These are phyloP conservation scores for Phyllotreta striolata DNA, from an alignment of 2,888 invertebrate genomes.

Conservation along the genomic window DNA sequence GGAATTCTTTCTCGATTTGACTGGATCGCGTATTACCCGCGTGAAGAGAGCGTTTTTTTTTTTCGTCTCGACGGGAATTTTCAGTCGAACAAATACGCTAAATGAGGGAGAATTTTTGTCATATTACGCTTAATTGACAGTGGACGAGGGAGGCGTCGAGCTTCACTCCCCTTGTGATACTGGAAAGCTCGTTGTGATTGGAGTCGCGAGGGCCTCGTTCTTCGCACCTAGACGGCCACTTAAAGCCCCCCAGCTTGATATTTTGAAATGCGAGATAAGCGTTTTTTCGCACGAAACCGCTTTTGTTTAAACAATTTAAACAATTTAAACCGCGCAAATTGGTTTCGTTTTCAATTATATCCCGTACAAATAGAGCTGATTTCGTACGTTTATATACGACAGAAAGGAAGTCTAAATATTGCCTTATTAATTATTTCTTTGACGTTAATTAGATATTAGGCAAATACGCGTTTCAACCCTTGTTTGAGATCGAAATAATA, in stretches of 20 bases:
- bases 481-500: constrained; percentile 21
- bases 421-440: constrained; percentile 25
- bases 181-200: too few species aligned
- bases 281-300: constrained; percentile 33
- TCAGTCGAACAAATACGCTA: constrained; percentile 38
- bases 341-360: constrained; percentile 11
- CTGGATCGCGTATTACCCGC: too few species aligned
- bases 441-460: constrained; percentile 17
- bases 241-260: constrained; percentile 43
- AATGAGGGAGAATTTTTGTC: constrained; percentile 40
- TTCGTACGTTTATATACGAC: neutral
- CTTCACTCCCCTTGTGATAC: too few species aligned
- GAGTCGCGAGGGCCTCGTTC: constrained; percentile 47
- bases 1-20: too few species aligned
- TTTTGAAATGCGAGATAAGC: too few species aligned
- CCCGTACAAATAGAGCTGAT: constrained; percentile 4
- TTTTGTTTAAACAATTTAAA: constrained; percentile 1
- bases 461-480: constrained; percentile 14
- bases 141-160: constrained; percentile 41
- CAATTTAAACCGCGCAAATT: too few species aligned
- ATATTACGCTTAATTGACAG: constrained; percentile 47
- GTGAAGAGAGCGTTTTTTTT: too few species aligned
- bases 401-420: constrained; percentile 18
- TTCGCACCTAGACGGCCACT: constrained; percentile 51
- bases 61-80: too few species aligned